Percentiles rank a stretch among this genome's conserved stretches.
phyloP scores from a whole-genome alignment of 2,888 invertebrate species.

The Diplazon laetatorius region DNA sequence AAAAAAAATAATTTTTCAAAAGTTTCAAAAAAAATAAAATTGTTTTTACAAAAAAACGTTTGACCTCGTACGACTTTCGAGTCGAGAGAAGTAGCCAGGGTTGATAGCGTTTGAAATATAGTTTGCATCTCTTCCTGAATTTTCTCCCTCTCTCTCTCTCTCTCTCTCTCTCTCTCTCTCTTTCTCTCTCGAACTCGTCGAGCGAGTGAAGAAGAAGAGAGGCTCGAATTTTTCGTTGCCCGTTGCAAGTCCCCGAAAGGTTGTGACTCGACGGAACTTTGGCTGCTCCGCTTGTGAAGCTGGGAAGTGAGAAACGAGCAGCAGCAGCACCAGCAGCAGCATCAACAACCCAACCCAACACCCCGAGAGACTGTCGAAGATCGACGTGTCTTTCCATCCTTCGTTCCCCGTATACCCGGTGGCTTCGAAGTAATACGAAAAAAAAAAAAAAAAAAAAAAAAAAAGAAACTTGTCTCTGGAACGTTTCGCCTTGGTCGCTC shows the following conservation, averaged over 20 bases:
- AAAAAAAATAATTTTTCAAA: no score
- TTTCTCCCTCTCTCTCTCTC: slow-evolving; percentile 3
- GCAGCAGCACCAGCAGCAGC: slow-evolving; percentile 15
- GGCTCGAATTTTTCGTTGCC: slow-evolving; percentile 27
- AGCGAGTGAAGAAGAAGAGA: slow-evolving; percentile 25
- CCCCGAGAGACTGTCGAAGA: slow-evolving; percentile 49
- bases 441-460: no score
- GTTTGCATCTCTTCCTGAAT: slow-evolving; percentile 50
- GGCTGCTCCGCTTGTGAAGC: slow-evolving; percentile 38
- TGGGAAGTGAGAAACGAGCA: slow-evolving; percentile 16
- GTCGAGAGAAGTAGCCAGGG: slow-evolving; percentile 26
- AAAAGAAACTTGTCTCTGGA: slow-evolving; percentile 62
- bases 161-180: slow-evolving; percentile 27
- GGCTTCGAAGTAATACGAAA: slow-evolving; percentile 58
- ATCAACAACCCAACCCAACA: slow-evolving; percentile 38
- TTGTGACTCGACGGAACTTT: slow-evolving; percentile 59
- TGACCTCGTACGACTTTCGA: slow-evolving; percentile 27
- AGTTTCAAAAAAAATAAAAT: no score
- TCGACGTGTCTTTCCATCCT: slow-evolving; percentile 55
- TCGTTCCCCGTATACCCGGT: slow-evolving; percentile 26
- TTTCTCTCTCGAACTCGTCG: neutral
- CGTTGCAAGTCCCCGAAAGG: slow-evolving; percentile 49
- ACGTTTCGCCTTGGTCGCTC: neutral
- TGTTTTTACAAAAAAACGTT: slow-evolving; percentile 13
- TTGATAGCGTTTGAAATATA: slow-evolving; percentile 50